These are phyloP conservation scores for Empis livida DNA, from an alignment of 2,888 invertebrate genomes.

Conservation along the genomic window DNA sequence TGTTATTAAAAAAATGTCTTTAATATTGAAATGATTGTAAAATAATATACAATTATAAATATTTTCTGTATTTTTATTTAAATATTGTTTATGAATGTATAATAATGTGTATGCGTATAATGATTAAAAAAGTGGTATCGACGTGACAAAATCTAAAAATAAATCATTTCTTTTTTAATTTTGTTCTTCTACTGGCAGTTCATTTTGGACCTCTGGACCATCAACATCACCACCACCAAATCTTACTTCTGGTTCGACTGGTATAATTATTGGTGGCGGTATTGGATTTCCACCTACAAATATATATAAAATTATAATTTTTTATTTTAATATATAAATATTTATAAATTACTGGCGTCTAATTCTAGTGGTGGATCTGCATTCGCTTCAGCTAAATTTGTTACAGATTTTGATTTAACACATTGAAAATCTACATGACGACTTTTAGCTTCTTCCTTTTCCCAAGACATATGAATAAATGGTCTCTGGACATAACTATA, in stretches of 20 bases:
- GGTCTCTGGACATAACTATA: constrained; percentile 99
- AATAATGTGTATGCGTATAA: constrained; percentile 7
- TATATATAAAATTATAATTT: not conserved
- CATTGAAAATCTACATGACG: constrained; percentile 99
- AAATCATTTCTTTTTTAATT: constrained; percentile 4
- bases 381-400: constrained; percentile 89
- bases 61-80: not conserved
- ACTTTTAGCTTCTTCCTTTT: constrained; percentile 98
- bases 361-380: constrained; percentile 62
- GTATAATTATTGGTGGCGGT: constrained; percentile 22
- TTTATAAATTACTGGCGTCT: constrained; percentile 28
- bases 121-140: constrained; percentile 18
- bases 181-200: constrained; percentile 14
- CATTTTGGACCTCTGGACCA: constrained; percentile 16
- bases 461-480: constrained; percentile 89
- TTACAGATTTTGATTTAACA: constrained; percentile 94
- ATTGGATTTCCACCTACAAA: constrained; percentile 31
- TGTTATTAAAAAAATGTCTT: no score
- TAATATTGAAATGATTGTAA: no score
- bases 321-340: not conserved
- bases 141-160: constrained; percentile 5
- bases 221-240: constrained; percentile 17
- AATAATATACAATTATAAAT: no score
- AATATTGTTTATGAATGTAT: constrained; percentile 1
- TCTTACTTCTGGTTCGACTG: constrained; percentile 7